phyloP scores from a whole-genome alignment of 2,113 vertebrate species.

The Acrocephalus kingi region DNA sequence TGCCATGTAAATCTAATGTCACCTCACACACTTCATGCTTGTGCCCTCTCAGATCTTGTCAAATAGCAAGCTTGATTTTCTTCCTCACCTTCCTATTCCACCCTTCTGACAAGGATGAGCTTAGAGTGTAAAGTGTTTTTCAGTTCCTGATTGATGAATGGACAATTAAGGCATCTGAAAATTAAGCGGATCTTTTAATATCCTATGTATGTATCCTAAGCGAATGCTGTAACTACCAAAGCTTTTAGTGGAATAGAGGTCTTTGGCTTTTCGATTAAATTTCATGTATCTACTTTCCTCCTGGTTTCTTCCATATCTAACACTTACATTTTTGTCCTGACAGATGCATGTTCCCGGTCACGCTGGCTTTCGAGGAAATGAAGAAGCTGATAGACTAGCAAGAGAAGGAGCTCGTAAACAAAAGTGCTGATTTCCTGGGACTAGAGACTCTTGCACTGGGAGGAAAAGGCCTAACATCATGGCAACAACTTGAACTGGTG shows the following conservation, averaged over 20 bases:
- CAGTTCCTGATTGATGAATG: not conserved
- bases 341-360: conserved; percentile 94
- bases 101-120: not conserved
- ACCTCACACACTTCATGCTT: not conserved
- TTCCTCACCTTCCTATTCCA: not conserved
- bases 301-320: not conserved
- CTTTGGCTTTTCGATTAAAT: not conserved
- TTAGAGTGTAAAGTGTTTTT: not conserved
- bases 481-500: not conserved
- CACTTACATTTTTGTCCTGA: not conserved
- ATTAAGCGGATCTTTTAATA: not conserved
- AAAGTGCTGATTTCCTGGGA: not conserved
- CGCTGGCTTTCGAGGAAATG: conserved; percentile 89
- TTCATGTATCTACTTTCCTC: not conserved
- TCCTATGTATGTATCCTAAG: not conserved
- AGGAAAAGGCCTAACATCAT: not conserved
- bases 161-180: not conserved
- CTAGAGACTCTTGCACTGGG: not conserved
- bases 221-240: not conserved
- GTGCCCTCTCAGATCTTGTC: not conserved
- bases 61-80: not conserved
- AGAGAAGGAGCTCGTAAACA: conserved; percentile 83
- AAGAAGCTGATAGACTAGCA: conserved; percentile 91
- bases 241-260: not conserved
- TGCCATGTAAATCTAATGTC: not conserved